phyloP scores from a whole-genome alignment of 2,797 vertebrate genomes.

The Ptychobarbus kaznakovi region DNA sequence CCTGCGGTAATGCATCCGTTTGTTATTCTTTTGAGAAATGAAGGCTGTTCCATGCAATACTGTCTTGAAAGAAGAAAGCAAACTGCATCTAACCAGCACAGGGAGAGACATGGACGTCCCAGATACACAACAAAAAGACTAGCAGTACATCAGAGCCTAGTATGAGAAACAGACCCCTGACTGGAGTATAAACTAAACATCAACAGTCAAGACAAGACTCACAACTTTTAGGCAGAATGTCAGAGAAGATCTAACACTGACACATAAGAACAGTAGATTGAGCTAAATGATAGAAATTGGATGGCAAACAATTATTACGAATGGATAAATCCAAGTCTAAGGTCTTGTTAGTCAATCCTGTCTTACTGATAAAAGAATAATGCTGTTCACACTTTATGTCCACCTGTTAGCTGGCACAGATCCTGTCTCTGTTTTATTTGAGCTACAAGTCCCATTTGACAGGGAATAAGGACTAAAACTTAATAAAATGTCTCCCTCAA shows the following conservation, averaged over 20 bases:
- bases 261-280: background rate
- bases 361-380: background rate
- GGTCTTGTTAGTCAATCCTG: conserved; percentile 3
- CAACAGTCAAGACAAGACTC: conserved; percentile 5
- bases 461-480: conserved; percentile 30
- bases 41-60: background rate
- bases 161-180: conserved; percentile 15
- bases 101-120: conserved; percentile 2
- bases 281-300: background rate
- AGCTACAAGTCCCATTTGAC: conserved; percentile 22
- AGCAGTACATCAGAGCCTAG: conserved; percentile 10
- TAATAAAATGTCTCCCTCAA: conserved; percentile 50
- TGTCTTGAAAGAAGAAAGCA: conserved; percentile 21
- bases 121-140: conserved; percentile 18
- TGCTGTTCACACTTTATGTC: conserved; percentile 1
- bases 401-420: background rate
- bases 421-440: conserved; percentile 12
- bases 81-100: conserved; percentile 21
- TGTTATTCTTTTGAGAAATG: background rate
- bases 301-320: background rate
- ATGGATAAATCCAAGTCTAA: background rate
- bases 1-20: background rate
- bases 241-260: background rate
- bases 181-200: conserved; percentile 13
- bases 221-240: background rate